phyloP scores from a whole-genome alignment of 2,888 invertebrate species.

The Tachina lurida region DNA sequence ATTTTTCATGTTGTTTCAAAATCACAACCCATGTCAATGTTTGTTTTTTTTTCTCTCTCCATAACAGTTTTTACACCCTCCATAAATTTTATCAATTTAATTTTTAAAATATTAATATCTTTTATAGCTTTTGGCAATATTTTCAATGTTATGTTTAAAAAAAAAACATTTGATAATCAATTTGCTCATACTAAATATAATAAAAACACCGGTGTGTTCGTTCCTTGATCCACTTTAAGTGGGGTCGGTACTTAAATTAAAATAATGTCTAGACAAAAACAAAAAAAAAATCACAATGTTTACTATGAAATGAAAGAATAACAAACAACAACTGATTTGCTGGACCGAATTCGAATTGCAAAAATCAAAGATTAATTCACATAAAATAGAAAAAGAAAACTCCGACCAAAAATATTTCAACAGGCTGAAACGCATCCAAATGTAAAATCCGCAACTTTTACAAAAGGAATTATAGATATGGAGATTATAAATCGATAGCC shows the following conservation, averaged over 20 bases:
- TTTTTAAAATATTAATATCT: slow-evolving; percentile 22
- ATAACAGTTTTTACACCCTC: neutral
- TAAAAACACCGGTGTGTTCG: slow-evolving; percentile 3
- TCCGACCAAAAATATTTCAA: neutral
- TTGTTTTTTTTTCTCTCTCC: neutral
- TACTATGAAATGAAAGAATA: neutral
- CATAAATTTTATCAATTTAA: slow-evolving; percentile 12
- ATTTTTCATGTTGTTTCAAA: neutral
- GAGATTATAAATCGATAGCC: neutral
- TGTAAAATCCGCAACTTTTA: neutral
- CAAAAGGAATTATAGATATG: neutral
- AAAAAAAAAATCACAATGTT: neutral
- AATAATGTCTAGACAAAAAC: slow-evolving; percentile 51
- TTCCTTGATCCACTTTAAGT: slow-evolving; percentile 10
- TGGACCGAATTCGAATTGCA: neutral
- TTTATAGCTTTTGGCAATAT: slow-evolving; percentile 31
- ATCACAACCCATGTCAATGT: neutral
- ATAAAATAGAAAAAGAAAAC: neutral
- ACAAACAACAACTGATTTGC: neutral
- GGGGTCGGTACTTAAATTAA: slow-evolving; percentile 19
- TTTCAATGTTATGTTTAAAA: neutral
- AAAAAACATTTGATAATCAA: neutral
- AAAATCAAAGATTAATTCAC: slow-evolving; percentile 3
- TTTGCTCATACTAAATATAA: neutral
- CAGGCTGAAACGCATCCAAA: neutral